Conservation (phyloP, 2,888 invertebrate species). For the Barypeithes pellucidus region DNA sequence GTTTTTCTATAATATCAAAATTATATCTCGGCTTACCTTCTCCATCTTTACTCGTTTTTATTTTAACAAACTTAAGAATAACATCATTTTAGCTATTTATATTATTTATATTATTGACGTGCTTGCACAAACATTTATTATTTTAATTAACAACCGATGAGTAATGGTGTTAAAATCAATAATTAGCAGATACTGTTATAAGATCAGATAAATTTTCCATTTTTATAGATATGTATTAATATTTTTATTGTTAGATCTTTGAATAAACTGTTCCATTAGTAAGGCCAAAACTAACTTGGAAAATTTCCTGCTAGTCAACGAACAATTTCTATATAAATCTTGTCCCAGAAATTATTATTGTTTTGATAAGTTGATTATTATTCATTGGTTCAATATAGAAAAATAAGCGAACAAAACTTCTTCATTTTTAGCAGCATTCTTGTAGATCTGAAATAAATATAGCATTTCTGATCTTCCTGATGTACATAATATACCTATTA, state of each 20-base stretch:
- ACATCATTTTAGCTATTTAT: background rate
- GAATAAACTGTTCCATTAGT: background rate
- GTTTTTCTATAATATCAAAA: background rate
- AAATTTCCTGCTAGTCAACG: too few relatives aligned
- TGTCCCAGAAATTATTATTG: too few relatives aligned
- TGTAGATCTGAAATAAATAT: too few relatives aligned
- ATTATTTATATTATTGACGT: background rate
- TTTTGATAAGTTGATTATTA: too few relatives aligned
- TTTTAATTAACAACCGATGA: background rate
- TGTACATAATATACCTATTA: too few relatives aligned
- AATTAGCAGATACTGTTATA: background rate
- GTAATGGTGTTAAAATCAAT: slow-evolving; percentile 2
- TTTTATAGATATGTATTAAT: background rate
- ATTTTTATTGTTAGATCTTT: background rate
- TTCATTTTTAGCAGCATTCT: too few relatives aligned
- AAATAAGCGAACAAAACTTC: too few relatives aligned
- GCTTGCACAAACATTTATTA: background rate
- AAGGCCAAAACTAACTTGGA: too few relatives aligned
- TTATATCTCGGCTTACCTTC: background rate
- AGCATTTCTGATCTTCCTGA: too few relatives aligned
- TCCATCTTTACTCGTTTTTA: background rate
- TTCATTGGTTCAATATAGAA: too few relatives aligned
- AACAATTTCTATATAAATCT: too few relatives aligned
- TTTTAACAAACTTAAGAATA: background rate
- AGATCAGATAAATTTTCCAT: background rate